A percentile compares a stretch with the other conserved stretches of the same genome.
Evolutionary conservation across 2,888 invertebrate genomes (phyloP).

Genomic region (Pelosia muscerda): DNA sequence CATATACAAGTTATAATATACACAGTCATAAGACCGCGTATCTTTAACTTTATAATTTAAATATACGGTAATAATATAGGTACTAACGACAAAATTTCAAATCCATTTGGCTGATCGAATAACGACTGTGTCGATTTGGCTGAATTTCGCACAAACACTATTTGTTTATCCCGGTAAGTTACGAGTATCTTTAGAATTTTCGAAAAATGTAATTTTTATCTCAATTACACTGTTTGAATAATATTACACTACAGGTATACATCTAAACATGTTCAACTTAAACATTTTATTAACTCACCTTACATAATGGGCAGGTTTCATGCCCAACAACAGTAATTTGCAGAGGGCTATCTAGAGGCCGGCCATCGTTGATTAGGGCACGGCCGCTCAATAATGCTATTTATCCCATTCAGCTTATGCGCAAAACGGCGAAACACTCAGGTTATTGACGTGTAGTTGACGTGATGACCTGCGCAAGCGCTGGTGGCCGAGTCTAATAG

Average conservation of each 20-base stretch:
- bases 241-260: background rate
- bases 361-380: constrained; percentile 63
- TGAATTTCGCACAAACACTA: no score
- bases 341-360: constrained; percentile 54
- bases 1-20: no score
- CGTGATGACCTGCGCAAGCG: constrained; percentile 45
- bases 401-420: constrained; percentile 51
- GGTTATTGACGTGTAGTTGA: constrained; percentile 44
- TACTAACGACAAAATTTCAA: no score
- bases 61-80: no score
- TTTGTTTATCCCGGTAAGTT: no score
- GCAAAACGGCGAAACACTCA: constrained; percentile 35
- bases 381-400: constrained; percentile 62
- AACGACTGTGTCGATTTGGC: no score
- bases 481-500: constrained; percentile 48
- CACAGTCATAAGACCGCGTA: no score
- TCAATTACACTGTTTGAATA: background rate
- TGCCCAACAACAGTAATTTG: constrained; percentile 68
- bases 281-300: constrained; percentile 32
- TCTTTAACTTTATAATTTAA: no score
- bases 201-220: background rate
- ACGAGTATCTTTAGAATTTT: background rate
- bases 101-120: no score
- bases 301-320: constrained; percentile 39
- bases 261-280: constrained; percentile 6